Conservation (phyloP, 1,140 invertebrate species). For the Rhopalosiphum padi region DNA sequence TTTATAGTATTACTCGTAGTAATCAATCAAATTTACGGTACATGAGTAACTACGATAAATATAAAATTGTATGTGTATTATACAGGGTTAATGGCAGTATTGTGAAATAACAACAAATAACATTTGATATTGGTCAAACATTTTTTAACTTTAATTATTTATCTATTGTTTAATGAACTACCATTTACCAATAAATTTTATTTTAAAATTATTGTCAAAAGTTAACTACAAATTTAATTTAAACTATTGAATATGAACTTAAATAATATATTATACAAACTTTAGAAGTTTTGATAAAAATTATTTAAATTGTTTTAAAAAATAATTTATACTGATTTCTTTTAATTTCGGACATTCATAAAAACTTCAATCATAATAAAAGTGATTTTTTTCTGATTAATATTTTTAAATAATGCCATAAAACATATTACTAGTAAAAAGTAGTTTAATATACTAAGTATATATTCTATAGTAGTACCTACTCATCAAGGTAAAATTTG, state of each 20-base stretch:
- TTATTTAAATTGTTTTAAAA: background rate
- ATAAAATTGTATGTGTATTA: background rate
- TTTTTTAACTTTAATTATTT: background rate
- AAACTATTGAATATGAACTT: no score
- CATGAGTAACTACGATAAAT: background rate
- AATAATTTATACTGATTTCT: background rate
- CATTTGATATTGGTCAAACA: background rate
- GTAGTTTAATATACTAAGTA: no score
- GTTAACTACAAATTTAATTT: background rate
- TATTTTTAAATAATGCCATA: background rate
- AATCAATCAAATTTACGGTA: background rate
- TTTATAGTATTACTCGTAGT: background rate
- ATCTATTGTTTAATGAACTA: background rate
- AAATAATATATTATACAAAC: no score
- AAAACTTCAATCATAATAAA: background rate
- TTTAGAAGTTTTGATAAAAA: background rate
- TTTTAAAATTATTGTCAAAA: background rate
- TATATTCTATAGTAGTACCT: background rate
- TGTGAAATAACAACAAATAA: background rate
- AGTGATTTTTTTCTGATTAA: background rate
- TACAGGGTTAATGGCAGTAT: background rate
- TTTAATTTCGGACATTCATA: background rate
- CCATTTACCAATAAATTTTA: background rate
- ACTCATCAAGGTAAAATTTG: background rate
- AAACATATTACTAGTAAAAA: background rate